Evolutionary conservation across 1,140 invertebrate species (phyloP), one percentile per base, ranked within the genome.

Genomic region (Bombus huntii): DNA sequence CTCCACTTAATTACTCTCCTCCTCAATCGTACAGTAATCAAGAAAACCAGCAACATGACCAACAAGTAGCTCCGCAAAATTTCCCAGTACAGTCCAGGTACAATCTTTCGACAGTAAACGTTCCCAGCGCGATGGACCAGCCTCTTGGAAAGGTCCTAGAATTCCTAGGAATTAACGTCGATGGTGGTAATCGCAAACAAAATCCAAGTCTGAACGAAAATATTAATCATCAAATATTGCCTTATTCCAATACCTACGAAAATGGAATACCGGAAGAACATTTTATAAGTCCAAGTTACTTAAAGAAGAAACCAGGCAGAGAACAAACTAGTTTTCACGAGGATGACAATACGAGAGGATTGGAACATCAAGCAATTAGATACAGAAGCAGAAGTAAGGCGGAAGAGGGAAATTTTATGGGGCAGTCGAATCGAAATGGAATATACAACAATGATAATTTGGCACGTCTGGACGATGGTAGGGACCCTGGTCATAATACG

Each of bases 131-230:
- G 6, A 85, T 85, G 71, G 44, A 81, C 6, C 78, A 81, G 5
- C 84, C 84, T 3, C 13, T 85, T 4, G 79, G 84, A 13, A 85
- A 85, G 22, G 28, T 85, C 1, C 57, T 85, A 1, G 59, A 85
- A 59, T 81, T 71, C 1, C 25, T 85, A 22, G 84, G 84, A 9
- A 85, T 85, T 8, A 81, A 68, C 2, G n/a, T 81, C 3, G 42
- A 68, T 25, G 25, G 10, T 1, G 59, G 47, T 25, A 44, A 44
- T 34, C 28, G 9, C 6, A 62, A 65, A 44, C 25, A 39, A n/a
- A 72, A 71, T 42, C n/a, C 31, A 9, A 39, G 22, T 31, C 25
- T 42, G 15, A 18, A 15, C 13, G 87, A n/a, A 3, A 78, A 88
- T 3, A 28, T 62, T 0, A 86, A 70, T 37, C 66, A 44, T 66